Evolutionary conservation across 2,113 vertebrate species (phyloP).

Genomic region (Cyanoliseus patagonus): DNA sequence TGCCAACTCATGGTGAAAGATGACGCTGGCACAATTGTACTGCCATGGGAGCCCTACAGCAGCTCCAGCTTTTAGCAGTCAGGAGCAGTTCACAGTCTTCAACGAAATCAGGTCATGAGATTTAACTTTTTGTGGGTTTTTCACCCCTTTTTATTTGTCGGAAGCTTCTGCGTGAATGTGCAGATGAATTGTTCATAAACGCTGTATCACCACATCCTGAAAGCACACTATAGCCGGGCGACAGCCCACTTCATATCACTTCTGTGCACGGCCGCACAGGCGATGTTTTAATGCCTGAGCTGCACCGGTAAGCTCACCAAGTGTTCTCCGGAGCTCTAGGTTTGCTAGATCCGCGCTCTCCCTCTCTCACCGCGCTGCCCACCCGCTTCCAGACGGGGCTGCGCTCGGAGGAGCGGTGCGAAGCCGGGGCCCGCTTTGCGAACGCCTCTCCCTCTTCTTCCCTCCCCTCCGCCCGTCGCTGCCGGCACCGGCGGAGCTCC

Average conservation of each 20-base stretch:
- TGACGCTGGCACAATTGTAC: accelerated
- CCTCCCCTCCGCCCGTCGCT: no score
- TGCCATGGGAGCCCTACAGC: neutral
- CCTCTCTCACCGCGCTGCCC: neutral
- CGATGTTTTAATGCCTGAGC: neutral
- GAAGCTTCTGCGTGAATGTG: accelerated
- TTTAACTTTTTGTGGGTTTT: neutral
- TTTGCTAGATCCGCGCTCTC: accelerated
- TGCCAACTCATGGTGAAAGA: neutral
- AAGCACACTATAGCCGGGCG: neutral
- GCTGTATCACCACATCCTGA: neutral
- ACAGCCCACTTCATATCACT: neutral
- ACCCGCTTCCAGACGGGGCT: neutral
- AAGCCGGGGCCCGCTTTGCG: no score
- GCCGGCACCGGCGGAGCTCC: no score
- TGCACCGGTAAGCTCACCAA: accelerated
- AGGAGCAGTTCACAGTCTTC: neutral
- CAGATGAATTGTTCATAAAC: neutral
- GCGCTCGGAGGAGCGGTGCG: neutral
- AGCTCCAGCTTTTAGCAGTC: neutral
- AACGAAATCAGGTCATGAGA: neutral
- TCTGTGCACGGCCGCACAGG: neutral
- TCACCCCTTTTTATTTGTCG: neutral
- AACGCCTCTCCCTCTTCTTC: no score
- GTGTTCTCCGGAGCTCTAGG: accelerated